Evolutionary conservation across 2,797 vertebrate genomes (phyloP), one percentile per base, ranked within the genome.

Genomic region (Sebastes umbrosus): DNA sequence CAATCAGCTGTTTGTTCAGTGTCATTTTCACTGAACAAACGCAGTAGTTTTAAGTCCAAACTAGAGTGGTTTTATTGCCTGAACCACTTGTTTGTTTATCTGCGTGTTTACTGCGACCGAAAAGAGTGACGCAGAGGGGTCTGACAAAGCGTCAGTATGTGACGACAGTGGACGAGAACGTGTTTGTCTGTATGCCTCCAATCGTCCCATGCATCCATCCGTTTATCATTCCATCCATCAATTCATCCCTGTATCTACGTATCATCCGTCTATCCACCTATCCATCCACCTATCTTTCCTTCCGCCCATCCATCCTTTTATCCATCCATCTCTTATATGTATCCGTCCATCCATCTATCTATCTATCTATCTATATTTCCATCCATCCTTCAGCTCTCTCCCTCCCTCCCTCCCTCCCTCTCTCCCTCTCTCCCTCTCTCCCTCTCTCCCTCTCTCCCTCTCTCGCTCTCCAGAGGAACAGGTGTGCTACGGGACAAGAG

Each of bases 401-500:
- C 76, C 77, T 87, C 72, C 22, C 57, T 78, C 71, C 73, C 77
- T 85, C 72, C 46, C 9, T 24, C 9, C 16, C 59, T 32, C 72
- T 46, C 9, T 24, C 9, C 16, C 60, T 32, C 31, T 58, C 36
- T 54, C 58, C 63, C 57, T 57, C 57, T 75, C 71, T 79, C 79
- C 46, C 9, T 24, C 9, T 16, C 59, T 32, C 72, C 46, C 9
- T 24, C 9, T 16, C 60, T 32, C 31, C 58, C 36, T 54, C 58
- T 63, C 57, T 57, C 57, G 75, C 71, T 79, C 79, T 87, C 72
- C 24, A 66, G 84, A 88, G 85, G 92, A 94, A 94, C 93, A 94
- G 93, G 93, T 94, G 93, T 92, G 92, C 92, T 63, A 79, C 31
- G 86, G 89, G 91, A 92, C 89, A 60, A 84, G 90, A 93, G 93